These are phyloP conservation scores for Cenopis cana DNA, from an alignment of 2,888 invertebrate species.

Conservation along the genomic window DNA sequence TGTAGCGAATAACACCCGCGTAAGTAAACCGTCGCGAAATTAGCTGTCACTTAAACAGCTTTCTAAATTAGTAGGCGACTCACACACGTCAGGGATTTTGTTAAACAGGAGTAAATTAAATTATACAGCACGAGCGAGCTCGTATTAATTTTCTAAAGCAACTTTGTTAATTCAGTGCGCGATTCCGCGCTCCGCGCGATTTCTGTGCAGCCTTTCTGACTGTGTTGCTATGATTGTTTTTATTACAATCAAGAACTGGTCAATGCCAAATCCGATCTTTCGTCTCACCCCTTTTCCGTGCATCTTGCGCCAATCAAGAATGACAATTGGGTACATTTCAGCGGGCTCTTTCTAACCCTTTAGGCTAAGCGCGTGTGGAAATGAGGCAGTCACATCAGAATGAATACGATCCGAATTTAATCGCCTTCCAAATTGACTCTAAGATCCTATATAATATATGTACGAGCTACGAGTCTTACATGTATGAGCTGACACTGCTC, in stretches of 20 bases:
- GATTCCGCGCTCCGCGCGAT: conserved; percentile 29
- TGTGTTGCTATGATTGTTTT: conserved; percentile 4
- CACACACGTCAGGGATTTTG: conserved; percentile 48
- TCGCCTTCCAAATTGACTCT: background rate
- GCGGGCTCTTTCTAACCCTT: too few species aligned
- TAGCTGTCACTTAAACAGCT: conserved; percentile 50
- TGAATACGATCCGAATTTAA: background rate
- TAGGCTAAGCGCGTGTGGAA: too few species aligned
- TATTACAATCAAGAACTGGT: conserved; percentile 18
- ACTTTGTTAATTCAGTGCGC: conserved; percentile 50
- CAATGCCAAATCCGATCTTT: conserved; percentile 1
- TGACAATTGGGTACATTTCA: too few species aligned
- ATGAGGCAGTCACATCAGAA: background rate
- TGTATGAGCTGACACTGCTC: background rate
- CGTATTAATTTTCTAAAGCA: conserved; percentile 56
- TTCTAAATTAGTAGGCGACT: conserved; percentile 50
- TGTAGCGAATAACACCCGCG: conserved; percentile 31
- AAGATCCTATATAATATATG: background rate
- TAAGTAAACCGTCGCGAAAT: conserved; percentile 46
- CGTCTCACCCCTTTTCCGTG: too few species aligned
- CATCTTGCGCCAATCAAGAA: too few species aligned
- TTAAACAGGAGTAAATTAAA: conserved; percentile 54
- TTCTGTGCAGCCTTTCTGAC: conserved; percentile 27
- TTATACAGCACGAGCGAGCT: conserved; percentile 52
- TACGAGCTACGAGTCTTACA: too few species aligned